Evolutionary conservation across 2,113 vertebrate genomes (phyloP).

Genomic region (Hassar affinis): DNA sequence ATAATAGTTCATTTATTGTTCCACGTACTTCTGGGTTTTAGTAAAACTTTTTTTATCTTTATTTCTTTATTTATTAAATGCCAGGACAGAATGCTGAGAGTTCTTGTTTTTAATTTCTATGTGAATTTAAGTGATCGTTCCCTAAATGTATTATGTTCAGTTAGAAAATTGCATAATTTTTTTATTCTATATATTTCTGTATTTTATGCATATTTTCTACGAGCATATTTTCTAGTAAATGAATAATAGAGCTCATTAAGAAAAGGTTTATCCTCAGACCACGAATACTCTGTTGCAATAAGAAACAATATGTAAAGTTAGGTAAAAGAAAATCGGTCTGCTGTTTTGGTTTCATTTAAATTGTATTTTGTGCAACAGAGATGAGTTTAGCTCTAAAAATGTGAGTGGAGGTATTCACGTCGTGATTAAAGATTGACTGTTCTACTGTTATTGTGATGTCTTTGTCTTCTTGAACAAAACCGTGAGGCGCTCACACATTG

Average conservation of each 20-base stretch:
- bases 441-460: constrained; percentile 85
- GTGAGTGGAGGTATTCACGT: constrained; percentile 59
- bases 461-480: constrained; percentile 89
- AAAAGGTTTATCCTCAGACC: constrained; percentile 40
- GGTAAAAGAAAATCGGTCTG: constrained; percentile 38
- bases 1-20: constrained; percentile 64
- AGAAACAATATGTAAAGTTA: constrained; percentile 25
- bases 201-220: constrained; percentile 55
- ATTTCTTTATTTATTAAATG: constrained; percentile 53
- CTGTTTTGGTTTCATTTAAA: constrained; percentile 49
- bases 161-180: constrained; percentile 43
- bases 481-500: constrained; percentile 83
- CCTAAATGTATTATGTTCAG: constrained; percentile 40
- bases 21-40: constrained; percentile 48
- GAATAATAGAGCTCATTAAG: constrained; percentile 38
- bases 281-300: constrained; percentile 33
- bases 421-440: constrained; percentile 79
- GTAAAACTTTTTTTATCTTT: constrained; percentile 33
- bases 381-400: constrained; percentile 58
- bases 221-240: constrained; percentile 48
- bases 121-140: constrained; percentile 52
- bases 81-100: constrained; percentile 52
- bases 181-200: constrained; percentile 52
- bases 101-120: constrained; percentile 52
- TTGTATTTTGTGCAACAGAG: constrained; percentile 24